A percentile compares a stretch with the other conserved stretches of the same genome.
Evolutionary conservation across 2,888 invertebrate species (phyloP).

Genomic region (Synanthedon myopaeformis): DNA sequence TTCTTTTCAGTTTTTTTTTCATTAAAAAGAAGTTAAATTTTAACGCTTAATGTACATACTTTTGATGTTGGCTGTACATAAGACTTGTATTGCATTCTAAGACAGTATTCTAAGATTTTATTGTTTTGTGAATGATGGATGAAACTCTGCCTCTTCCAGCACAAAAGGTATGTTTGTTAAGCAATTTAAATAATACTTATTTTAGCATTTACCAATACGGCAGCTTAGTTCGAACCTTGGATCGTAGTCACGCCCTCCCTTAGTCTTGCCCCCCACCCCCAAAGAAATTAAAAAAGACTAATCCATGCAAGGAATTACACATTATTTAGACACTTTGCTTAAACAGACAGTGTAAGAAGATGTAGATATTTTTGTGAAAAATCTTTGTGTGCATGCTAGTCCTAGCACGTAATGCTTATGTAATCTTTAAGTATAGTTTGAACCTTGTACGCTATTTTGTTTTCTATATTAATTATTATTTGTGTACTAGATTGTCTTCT

Average conservation of each 20-base stretch:
- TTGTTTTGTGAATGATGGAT: neutral
- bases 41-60: constrained; percentile 46
- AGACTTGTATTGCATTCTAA: constrained; percentile 5
- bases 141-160: constrained; percentile 18
- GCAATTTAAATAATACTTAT: constrained; percentile 38
- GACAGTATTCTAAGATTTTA: neutral
- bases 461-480: neutral
- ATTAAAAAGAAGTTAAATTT: constrained; percentile 1
- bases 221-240: constrained; percentile 46
- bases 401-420: neutral
- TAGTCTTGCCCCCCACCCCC: constrained; percentile 20
- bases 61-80: constrained; percentile 38
- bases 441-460: neutral
- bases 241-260: constrained; percentile 35
- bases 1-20: constrained; percentile 11
- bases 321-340: neutral
- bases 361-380: neutral
- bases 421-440: neutral
- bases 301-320: neutral
- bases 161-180: constrained; percentile 50
- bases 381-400: neutral
- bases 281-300: constrained; percentile 12
- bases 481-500: neutral
- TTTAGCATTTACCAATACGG: constrained; percentile 70
- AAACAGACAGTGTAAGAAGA: neutral